Conservation (phyloP, 2,888 invertebrate species). For the Drosophila kanekoi region DNA sequence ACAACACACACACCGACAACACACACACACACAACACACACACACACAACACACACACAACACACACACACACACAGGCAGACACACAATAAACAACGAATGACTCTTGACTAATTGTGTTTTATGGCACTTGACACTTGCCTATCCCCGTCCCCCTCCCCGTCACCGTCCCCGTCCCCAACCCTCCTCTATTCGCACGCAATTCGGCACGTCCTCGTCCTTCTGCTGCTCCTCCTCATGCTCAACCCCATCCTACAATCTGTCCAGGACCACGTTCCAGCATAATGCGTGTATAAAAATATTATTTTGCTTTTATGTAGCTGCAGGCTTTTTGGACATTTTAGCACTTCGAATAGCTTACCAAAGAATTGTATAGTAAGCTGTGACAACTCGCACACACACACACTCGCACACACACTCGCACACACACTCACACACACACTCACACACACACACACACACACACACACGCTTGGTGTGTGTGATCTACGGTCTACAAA, state of each 20-base stretch:
- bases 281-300: slow-evolving; percentile 55
- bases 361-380: slow-evolving; percentile 33
- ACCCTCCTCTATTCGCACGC: background rate
- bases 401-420: too few relatives aligned
- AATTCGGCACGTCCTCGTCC: slow-evolving; percentile 34
- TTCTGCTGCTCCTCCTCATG: background rate
- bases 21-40: background rate
- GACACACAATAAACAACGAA: slow-evolving; percentile 28
- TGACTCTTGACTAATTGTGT: slow-evolving; percentile 67
- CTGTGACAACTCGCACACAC: slow-evolving; percentile 11
- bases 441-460: slow-evolving; percentile 2
- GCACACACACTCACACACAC: slow-evolving; percentile 6
- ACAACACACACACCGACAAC: background rate
- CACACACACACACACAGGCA: background rate
- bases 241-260: background rate
- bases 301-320: slow-evolving; percentile 57
- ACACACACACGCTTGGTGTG: background rate
- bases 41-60: background rate
- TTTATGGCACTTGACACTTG: slow-evolving; percentile 55
- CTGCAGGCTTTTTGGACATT: slow-evolving; percentile 54
- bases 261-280: slow-evolving; percentile 25
- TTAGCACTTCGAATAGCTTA: slow-evolving; percentile 46
- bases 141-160: background rate
- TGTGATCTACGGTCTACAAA: slow-evolving; percentile 16
- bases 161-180: background rate